Evolutionary conservation across 2,888 invertebrate genomes (phyloP), one percentile per base, ranked within the genome.

Genomic region (Synanthedon myopaeformis): DNA sequence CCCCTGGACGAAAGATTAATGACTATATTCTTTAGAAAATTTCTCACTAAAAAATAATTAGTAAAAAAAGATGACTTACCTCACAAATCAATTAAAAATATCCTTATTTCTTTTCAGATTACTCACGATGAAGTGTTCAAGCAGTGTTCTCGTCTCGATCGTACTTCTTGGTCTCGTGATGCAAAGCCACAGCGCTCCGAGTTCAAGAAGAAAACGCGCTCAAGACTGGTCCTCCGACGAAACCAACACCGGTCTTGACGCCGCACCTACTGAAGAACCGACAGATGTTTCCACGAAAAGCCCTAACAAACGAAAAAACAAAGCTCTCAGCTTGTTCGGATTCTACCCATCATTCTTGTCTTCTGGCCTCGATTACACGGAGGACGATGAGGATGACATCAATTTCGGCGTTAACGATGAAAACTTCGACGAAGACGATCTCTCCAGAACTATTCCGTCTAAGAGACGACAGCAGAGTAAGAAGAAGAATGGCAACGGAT

Each of bases 341-440:
- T 89, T 81, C 62, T 83, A 81, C 57, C 89, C 89, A 2, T 85
- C 88, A 0, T 88, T 83, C 58, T 67, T 88, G 3, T 79, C 85
- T 1, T 85, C 85, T 3, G 83, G 84, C 6, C 64, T 85, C 3
- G 88, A 88, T 60, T 88, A 84, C 60, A 63, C 74, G 4, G 87
- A 87, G 55, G 86, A 84, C 49, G 83, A 83, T 14, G 86, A 86
- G 49, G 86, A 88, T 54, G 82, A 86, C 52, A 76, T 89, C 51
- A 85, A 82, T 35, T 83, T 89, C 61, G 82, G 88, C 2, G 87
- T 89, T 14, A 89, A 89, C 62, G 89, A 89, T 41, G 85, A 86
- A 19, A 74, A 74, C 53, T 82, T 79, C 50, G 83, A 85, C 54
- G 83, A 83, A 0, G 88, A 88, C 50, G 87, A 87, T 6, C 65